Conservation (phyloP, 1,140 invertebrate species). For the Bombyx mandarina region DNA sequence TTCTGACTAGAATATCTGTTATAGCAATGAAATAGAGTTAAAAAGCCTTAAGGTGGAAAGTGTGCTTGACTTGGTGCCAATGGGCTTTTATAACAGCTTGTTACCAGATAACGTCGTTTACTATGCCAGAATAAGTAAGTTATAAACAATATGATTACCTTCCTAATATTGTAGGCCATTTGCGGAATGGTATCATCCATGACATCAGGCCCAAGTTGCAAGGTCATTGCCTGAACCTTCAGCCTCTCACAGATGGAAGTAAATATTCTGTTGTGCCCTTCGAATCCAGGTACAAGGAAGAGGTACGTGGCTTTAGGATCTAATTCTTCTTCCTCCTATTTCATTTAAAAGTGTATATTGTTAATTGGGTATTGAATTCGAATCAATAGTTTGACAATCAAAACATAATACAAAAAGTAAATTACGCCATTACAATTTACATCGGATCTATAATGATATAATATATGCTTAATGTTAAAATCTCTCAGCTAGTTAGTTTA, state of each 20-base stretch:
- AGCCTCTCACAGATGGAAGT: constrained; percentile 16
- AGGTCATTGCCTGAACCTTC: constrained; percentile 19
- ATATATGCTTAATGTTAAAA: no score
- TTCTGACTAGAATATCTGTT: no score
- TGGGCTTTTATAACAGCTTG: no score
- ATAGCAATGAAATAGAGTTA: no score
- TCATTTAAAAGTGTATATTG: not conserved
- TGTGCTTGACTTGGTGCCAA: no score
- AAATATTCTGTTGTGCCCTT: constrained; percentile 24
- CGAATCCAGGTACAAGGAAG: constrained; percentile 29
- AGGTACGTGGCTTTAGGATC: constrained; percentile 21
- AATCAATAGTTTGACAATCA: no score
- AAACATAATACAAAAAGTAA: no score
- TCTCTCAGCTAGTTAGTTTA: no score
- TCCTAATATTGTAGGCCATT: constrained; percentile 20
- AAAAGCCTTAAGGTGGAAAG: no score
- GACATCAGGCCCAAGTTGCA: constrained; percentile 22
- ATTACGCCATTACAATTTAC: not conserved
- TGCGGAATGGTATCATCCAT: constrained; percentile 16
- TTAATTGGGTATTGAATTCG: not conserved
- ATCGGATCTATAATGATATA: not conserved
- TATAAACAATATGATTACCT: constrained; percentile 9
- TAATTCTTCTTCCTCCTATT: constrained; percentile 20
- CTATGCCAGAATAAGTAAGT: no score
- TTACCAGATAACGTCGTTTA: no score